Evolutionary conservation across 2,113 vertebrate species (phyloP), one percentile per base, ranked within the genome.

Genomic region (Eonycteris spelaea): DNA sequence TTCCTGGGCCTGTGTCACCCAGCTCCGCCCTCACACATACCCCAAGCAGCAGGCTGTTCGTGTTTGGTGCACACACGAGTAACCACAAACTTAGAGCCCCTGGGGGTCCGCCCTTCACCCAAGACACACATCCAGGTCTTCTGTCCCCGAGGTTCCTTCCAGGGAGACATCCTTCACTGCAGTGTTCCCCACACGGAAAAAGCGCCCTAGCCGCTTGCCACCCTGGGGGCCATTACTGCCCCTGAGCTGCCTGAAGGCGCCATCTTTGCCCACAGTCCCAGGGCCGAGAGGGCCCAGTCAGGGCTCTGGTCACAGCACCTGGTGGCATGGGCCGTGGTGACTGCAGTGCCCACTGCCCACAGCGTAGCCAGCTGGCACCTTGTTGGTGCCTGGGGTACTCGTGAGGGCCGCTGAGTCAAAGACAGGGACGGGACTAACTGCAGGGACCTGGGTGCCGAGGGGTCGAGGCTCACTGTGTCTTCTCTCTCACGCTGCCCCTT

Each of bases 401-500:
- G 28, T 38, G 82, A 43, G 35, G 71, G 78, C 8, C 21, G 22
- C n/a, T 35, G 21, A 38, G 28, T n/a, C 85, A 3, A 1, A 75
- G 61, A 63, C 67, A 8, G n/a, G 68, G 88, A 80, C 79, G 43
- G 43, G 18, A 35, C 22, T 10, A 18, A 33, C 48, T 4, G 38
- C 53, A 19, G 71, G 73, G 86, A 3, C 8, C 14, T 16, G 15
- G 63, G 59, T 33, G 53, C 24, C 7, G 38, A 65, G 89, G 59
- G 67, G 68, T 35, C 70, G 1, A 48, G 43, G 48, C 93, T 96
- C 28, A 96, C 61, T 85, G 4, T 93, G 51, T 93, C 88, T 97
- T 96, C 86, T 97, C 63, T 97, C 78, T 59, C 84, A 84, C 4
- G 93, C 94, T 92, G 95, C 67, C 77, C 63, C 86, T 67, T 90